Base-by-base conservation (phyloP, 1,140 invertebrate genomes). In the Drosophila watanabei region DNA sequence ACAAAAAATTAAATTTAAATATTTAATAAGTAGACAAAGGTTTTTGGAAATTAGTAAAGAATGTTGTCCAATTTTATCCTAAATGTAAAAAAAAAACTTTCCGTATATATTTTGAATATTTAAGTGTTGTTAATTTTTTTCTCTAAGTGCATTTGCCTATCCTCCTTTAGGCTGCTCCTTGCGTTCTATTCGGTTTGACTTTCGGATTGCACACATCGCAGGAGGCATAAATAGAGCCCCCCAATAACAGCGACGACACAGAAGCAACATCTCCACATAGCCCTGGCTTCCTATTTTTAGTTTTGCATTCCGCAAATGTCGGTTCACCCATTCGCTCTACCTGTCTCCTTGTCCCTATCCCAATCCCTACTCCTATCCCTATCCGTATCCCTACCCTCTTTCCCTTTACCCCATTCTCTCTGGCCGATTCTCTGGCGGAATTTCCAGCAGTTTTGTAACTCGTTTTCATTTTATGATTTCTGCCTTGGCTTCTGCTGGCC, bases 391-490 rank as follows among this genome's bases (percentile, higher is more conserved):
- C 28, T 4, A 28, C 4, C 5, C 20, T n/a, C 24, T 5, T 9
- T 32, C 7, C 14, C 41, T 32, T 13, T n/a, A 30, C 13, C 28
- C 24, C 16, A 71, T 54, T 58, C 35, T 41, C 72, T 69, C 54
- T 59, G 43, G 45, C 32, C 63, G 68, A 60, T 71, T 61, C 70
- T 57, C 59, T 73, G 63, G 59, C 79, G 68, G 82, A 85, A 78
- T 84, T 79, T 79, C 84, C 79, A 87, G 84, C 83, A 76, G 84
- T 77, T 88, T 79, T 89, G 85, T 89, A 89, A 89, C 85, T 90
- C 86, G 85, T 89, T 89, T 89, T 89, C 85, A 70, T 90, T 89
- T 89, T 89, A 89, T 89, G 85, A 89, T 87, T 87, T 80, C 75
- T 83, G 75, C 80, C 64, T 69, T 66, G 64, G 64, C 72, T 75